A percentile compares a stretch with the other conserved stretches of the same genome.
Conservation (phyloP, 1,140 invertebrate genomes). For the Thalassaphorura encarpata region DNA sequence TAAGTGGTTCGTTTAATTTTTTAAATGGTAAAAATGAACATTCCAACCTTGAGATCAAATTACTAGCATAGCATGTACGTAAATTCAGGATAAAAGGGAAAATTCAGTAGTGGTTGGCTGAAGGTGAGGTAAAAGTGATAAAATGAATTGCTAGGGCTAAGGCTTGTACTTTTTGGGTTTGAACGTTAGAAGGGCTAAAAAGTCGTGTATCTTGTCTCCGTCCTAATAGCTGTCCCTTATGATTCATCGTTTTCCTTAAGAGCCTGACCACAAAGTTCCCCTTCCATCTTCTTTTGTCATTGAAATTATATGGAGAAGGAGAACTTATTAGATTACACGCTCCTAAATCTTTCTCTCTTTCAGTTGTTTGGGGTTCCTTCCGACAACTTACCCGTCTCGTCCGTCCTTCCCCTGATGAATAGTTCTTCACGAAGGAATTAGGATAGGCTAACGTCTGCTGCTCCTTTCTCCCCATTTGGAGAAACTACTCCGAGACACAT, state of each 20-base stretch:
- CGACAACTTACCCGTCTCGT: too few relatives aligned
- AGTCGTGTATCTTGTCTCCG: slow-evolving; percentile 6
- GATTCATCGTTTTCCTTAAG: slow-evolving; percentile 15
- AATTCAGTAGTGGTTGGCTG: too few relatives aligned
- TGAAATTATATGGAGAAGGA: slow-evolving; percentile 30
- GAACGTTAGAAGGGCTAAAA: not conserved
- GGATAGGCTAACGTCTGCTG: not conserved
- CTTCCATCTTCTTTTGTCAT: slow-evolving; percentile 23
- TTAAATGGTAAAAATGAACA: too few relatives aligned
- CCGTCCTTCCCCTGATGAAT: too few relatives aligned
- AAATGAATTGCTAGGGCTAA: too few relatives aligned
- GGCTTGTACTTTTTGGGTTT: too few relatives aligned
- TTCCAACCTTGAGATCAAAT: not conserved
- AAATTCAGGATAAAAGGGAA: too few relatives aligned
- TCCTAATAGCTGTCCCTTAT: slow-evolving; percentile 24
- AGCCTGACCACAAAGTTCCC: slow-evolving; percentile 3
- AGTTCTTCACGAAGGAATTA: not conserved
- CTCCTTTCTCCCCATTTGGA: not conserved
- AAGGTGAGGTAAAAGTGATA: too few relatives aligned
- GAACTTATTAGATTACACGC: slow-evolving; percentile 28
- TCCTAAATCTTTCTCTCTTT: slow-evolving; percentile 32
- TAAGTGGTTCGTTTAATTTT: slow-evolving; percentile 36
- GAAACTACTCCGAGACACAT: not conserved
- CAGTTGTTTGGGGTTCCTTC: too few relatives aligned
- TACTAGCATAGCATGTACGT: too few relatives aligned